Percentiles rank a stretch among this genome's conserved stretches.
These are phyloP conservation scores for Temnothorax ravouxi DNA, from an alignment of 2,888 invertebrate species.

Conservation along the genomic window DNA sequence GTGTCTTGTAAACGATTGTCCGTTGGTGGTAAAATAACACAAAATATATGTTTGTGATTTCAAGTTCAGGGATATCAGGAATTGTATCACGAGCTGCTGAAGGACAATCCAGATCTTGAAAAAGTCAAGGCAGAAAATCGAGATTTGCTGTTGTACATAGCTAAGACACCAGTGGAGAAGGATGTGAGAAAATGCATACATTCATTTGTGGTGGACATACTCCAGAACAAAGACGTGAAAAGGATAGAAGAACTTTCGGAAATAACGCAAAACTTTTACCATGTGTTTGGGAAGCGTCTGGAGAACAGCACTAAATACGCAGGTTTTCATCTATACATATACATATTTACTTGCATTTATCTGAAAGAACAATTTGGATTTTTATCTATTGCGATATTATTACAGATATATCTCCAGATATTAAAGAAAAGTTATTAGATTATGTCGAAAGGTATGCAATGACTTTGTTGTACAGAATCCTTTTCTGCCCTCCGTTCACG, in stretches of 20 bases:
- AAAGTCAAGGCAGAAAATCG: slow-evolving; percentile 86
- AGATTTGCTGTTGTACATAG: slow-evolving; percentile 79
- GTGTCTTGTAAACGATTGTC: not conserved
- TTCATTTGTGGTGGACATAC: slow-evolving; percentile 89
- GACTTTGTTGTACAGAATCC: slow-evolving; percentile 93
- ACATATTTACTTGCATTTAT: not conserved
- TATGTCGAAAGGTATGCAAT: slow-evolving; percentile 98
- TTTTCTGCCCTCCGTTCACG: slow-evolving; percentile 96
- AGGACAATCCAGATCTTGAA: slow-evolving; percentile 87
- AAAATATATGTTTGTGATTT: not conserved
- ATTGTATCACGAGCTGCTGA: slow-evolving; percentile 84
- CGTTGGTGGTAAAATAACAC: not conserved
- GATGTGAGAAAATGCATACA: slow-evolving; percentile 91
- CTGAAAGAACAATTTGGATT: not conserved
- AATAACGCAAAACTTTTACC: slow-evolving; percentile 96
- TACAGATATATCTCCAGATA: slow-evolving; percentile 90
- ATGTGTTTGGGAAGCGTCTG: slow-evolving; percentile 92
- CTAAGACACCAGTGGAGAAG: slow-evolving; percentile 86
- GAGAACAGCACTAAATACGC: slow-evolving; percentile 90
- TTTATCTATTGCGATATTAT: slow-evolving; percentile 67
- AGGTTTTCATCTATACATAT: slow-evolving; percentile 77
- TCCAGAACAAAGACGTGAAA: slow-evolving; percentile 88
- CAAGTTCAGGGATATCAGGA: slow-evolving; percentile 86
- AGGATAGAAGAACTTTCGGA: slow-evolving; percentile 95
- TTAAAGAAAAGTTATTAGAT: slow-evolving; percentile 94